Evolutionary conservation across 2,113 vertebrate species (phyloP), one percentile per base, ranked within the genome.

Genomic region (Ammodytes dubius): DNA sequence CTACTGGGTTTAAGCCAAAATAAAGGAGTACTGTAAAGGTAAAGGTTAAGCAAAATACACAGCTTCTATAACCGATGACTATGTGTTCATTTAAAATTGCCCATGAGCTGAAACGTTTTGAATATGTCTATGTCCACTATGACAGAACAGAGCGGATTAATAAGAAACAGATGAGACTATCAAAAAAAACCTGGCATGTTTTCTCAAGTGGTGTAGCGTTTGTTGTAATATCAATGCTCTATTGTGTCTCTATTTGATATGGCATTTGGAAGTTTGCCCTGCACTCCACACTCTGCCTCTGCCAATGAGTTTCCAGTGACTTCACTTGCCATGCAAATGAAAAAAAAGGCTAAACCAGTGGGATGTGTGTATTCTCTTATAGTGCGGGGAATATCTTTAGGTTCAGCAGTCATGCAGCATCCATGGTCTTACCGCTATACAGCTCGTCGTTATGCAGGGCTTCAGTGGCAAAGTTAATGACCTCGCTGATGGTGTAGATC

Each of bases 401-500:
- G 45, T 35, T 37, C 12, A 42, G 39, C 19, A 11, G 37, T 54
- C 50, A 1, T 27, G 39, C 45, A 42, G 4, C 39, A 40, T 53
- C 49, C 27, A 14, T 47, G 11, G 6, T 56, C 90, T 87, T 83
- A 98, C 97, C 96, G 3, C 82, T 95, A 77, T 96, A 93, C 68
- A 95, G 87, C 42, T 94, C 89, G 7, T 90, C 93, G 69, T 94
- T 94, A 47, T 94, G 94, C 52, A 96, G 91, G 8, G 91, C 94
- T 77, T 97, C 96, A 10, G 94, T 95, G 90, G 95, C 94, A 39
- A 95, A 89, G 76, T 94, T 93, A 79, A 91, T 94, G 88, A 97
- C 95, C 90, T 97, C 95, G 43, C 87, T 93, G 84, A 96, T 85
- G 67, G 95, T 95, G 91, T 97, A 96, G 75, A 95, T 94, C 77